These are phyloP conservation scores for Brenthis ino DNA, from an alignment of 2,888 invertebrate genomes.

Conservation along the genomic window DNA sequence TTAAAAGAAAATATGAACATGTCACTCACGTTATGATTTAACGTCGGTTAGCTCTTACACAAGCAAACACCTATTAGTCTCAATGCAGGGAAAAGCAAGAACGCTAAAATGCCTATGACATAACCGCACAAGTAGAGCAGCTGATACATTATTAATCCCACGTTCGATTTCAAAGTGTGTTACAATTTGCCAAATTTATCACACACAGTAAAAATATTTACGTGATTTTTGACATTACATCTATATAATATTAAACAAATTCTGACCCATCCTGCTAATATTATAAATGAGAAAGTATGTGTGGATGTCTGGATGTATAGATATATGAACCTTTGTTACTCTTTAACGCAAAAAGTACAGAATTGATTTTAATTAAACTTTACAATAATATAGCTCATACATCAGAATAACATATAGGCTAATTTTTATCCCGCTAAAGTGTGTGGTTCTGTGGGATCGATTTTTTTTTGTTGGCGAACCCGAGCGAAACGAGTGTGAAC, in stretches of 20 bases:
- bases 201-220: too few species aligned
- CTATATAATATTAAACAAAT: neutral
- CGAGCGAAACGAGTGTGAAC: too few species aligned
- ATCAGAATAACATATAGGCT: too few species aligned
- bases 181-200: slow-evolving; percentile 40
- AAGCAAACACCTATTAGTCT: slow-evolving; percentile 28
- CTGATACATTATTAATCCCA: slow-evolving; percentile 71
- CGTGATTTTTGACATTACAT: slow-evolving; percentile 3
- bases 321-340: too few species aligned
- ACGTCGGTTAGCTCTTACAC: slow-evolving; percentile 14
- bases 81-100: slow-evolving; percentile 23
- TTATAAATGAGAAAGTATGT: too few species aligned
- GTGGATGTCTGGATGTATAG: too few species aligned
- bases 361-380: too few species aligned
- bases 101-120: slow-evolving; percentile 29
- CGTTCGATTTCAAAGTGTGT: slow-evolving; percentile 60
- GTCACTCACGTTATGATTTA: neutral
- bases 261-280: neutral
- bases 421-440: too few species aligned
- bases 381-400: too few species aligned
- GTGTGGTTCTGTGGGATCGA: too few species aligned
- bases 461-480: too few species aligned
- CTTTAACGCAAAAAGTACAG: too few species aligned
- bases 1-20: neutral
- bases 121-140: slow-evolving; percentile 57